Evolutionary conservation across 2,113 vertebrate genomes (phyloP), one percentile per base, ranked within the genome.

Genomic region (western clawed frog (Xenopus tropicalis)): DNA sequence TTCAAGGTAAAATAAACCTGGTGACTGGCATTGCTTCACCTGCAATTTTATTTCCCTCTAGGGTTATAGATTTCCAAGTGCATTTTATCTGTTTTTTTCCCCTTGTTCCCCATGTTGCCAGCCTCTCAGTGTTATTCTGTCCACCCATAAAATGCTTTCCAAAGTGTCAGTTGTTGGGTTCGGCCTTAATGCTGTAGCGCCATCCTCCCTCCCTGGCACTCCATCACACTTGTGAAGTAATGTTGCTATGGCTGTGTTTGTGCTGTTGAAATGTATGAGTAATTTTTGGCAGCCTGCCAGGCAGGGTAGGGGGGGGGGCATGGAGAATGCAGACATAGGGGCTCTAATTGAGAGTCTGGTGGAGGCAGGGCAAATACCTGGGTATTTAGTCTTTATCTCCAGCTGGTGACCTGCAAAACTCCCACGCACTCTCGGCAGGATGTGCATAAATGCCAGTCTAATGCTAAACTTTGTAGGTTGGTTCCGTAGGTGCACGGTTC

Each of bases 291-390:
- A 7, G 12, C 17, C 10, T 59, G 54, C 63, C 71, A 48, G 37
- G 7, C 24, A 37, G 29, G 29, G 2, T 37, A 1, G 29, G 29
- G 29, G 71, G 71, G 62, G 71, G 11, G 24, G 1, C 48, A 42
- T 24, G 10, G 42, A 20, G 11, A 13, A 42, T 23, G 58, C 59
- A 63, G 70, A 63, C 59, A 29, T 43, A 37, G 59, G 59, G 69
- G 20, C 20, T 44, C 22, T 37, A 22, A 61, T 46, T 37, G 56
- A n/a, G 17, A 46, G 29, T 54, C 61, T 65, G 21, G 48, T 4
- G 29, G 65, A 43, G 46, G 63, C 51, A 25, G 71, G 63, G 54
- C 71, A 66, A 37, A 74, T 67, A 74, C 63, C 71, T 74, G 62
- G 48, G 20, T 65, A 13, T 48, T 48, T 48, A 14, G 12, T 48